These are phyloP conservation scores for Crocallis elinguaria DNA, from an alignment of 2,888 invertebrate species.

Conservation along the genomic window DNA sequence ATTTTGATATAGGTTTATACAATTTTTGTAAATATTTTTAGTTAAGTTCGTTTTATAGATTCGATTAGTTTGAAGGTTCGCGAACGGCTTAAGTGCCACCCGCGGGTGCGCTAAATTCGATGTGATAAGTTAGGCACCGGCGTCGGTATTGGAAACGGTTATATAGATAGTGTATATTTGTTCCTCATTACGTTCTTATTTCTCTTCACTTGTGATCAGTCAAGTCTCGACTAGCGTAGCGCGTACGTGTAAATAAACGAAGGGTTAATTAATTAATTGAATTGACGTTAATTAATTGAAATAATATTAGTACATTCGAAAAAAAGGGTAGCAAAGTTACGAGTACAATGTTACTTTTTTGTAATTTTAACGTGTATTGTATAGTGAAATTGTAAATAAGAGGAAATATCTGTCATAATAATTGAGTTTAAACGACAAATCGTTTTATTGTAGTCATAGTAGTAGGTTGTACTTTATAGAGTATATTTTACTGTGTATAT, in stretches of 20 bases:
- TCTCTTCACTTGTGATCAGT: slow-evolving; percentile 75
- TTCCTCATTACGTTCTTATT: slow-evolving; percentile 77
- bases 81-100: slow-evolving; percentile 69
- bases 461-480: slow-evolving; percentile 77
- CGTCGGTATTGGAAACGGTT: slow-evolving; percentile 63
- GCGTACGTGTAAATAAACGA: slow-evolving; percentile 71
- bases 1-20: slow-evolving; percentile 78
- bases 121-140: slow-evolving; percentile 72
- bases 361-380: slow-evolving; percentile 78
- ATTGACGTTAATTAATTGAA: slow-evolving; percentile 48
- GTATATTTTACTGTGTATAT: slow-evolving; percentile 72
- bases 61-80: slow-evolving; percentile 54
- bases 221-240: slow-evolving; percentile 79
- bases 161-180: slow-evolving; percentile 76
- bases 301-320: slow-evolving; percentile 69
- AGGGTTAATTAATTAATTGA: too few relatives aligned
- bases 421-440: slow-evolving; percentile 80
- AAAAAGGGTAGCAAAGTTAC: slow-evolving; percentile 73
- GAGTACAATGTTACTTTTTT: slow-evolving; percentile 83
- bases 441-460: slow-evolving; percentile 82
- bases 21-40: slow-evolving; percentile 78
- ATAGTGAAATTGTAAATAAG: slow-evolving; percentile 83
- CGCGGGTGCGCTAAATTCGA: slow-evolving; percentile 50
- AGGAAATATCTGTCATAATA: slow-evolving; percentile 84
- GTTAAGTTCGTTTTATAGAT: slow-evolving; percentile 45